Conservation (phyloP, 2,797 vertebrate species). For the Spatula clypeata region DNA sequence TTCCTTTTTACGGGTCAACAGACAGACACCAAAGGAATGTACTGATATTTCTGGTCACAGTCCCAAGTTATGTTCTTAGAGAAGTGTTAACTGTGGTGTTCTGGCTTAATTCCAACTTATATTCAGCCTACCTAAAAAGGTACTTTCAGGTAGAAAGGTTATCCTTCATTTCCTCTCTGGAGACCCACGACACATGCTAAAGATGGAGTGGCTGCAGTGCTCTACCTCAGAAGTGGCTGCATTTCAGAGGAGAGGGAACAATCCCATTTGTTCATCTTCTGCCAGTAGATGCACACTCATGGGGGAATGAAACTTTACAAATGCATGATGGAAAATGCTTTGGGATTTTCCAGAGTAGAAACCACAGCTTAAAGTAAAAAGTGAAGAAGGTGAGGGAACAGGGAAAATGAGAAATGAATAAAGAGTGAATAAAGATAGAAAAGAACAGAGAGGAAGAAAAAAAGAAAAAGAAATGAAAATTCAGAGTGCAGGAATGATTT, state of each 20-base stretch:
- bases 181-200: neutral
- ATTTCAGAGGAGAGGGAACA: constrained; percentile 52
- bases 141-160: constrained; percentile 59
- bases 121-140: constrained; percentile 37
- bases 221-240: constrained; percentile 43
- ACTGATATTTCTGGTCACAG: constrained; percentile 36
- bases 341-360: constrained; percentile 47
- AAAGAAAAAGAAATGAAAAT: neutral
- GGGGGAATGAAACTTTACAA: constrained; percentile 28
- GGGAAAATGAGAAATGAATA: neutral
- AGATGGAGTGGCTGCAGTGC: neutral
- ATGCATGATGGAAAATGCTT: constrained; percentile 22
- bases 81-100: neutral
- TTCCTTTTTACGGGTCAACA: neutral
- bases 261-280: constrained; percentile 44
- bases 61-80: neutral
- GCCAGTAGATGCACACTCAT: neutral
- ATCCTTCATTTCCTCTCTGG: constrained; percentile 29
- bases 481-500: neutral
- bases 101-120: constrained; percentile 21
- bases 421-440: neutral
- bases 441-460: neutral
- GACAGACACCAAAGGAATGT: neutral
- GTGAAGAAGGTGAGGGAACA: neutral
- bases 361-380: constrained; percentile 1